Conservation (phyloP, 2,113 vertebrate species). For the Patagioenas fasciata region DNA sequence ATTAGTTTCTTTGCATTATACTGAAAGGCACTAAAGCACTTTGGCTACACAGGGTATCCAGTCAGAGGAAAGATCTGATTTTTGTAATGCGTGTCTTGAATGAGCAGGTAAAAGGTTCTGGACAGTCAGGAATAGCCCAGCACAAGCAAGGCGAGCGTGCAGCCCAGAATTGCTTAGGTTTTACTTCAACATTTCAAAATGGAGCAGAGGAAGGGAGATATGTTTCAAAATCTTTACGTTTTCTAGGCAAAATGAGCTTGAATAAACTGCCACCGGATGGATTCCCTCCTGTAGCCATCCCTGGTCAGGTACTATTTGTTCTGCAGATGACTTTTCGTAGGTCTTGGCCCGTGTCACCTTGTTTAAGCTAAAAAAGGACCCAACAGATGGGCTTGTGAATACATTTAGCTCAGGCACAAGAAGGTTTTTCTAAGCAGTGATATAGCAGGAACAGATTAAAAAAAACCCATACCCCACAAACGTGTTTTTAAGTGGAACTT, state of each 20-base stretch:
- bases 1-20: neutral
- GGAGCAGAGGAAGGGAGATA: neutral
- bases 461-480: too few relatives aligned
- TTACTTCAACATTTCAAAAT: neutral
- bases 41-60: neutral
- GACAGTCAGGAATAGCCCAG: neutral
- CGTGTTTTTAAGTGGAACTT: neutral
- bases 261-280: neutral
- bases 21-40: neutral
- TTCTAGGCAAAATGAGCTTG: neutral
- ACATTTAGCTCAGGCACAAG: conserved; percentile 18
- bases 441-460: conserved; percentile 7
- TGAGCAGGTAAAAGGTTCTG: neutral
- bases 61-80: neutral
- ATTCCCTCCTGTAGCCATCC: neutral
- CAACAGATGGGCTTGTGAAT: conserved; percentile 47
- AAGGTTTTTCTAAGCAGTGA: conserved; percentile 14
- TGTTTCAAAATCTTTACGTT: neutral
- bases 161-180: neutral
- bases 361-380: conserved; percentile 21
- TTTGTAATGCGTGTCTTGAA: neutral
- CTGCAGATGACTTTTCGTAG: neutral
- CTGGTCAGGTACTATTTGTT: neutral
- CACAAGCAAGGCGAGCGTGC: neutral
- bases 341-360: conserved; percentile 9